Base-by-base conservation (phyloP, 2,797 vertebrate species). In the Phataginus tetradactyla region DNA sequence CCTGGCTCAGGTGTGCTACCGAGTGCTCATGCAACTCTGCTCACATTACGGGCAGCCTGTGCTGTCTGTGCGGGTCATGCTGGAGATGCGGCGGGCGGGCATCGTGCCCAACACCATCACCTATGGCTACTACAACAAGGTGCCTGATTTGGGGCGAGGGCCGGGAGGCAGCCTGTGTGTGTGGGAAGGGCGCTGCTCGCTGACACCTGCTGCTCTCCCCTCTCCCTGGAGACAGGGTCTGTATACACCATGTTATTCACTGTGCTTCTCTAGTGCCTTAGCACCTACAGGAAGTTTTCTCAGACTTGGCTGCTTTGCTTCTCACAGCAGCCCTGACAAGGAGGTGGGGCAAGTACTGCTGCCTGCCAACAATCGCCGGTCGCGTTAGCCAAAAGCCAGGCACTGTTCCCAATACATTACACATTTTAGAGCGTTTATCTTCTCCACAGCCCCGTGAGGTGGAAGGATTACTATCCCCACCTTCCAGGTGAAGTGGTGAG, bases 111-210 rank as follows among this genome's bases (percentile, higher is more conserved):
- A 99, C 98, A 99, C 99, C 97, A 99, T 99, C 98, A 99, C 99
- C 63, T 99, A 99, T 0, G 99, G 99, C 55, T 99, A 99, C 98
- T 99, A 99, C 98, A 99, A 99, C 98, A 99, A 99, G 99, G 99
- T 99, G 95, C 42, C 20, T 6, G 0, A 29, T 10, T 2, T 10
- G 90, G 94, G 61, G 42, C 4, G 1, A 34, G 21, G 12, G 42
- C 6, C n/a, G 69, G 63, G 5, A 1, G 14, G 81, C 7, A 17
- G 49, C 39, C 21, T 20, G 53, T 9, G 15, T 34, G 45, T n/a
- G 15, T 10, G 17, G 66, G 61, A 71, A 21, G 55, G 61, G 3
- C 0, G 15, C 55, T 49, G 42, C 10, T 42, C 34, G 29, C 45
- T 25, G 32, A 49, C 25, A 20, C 25, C 45, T 32, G 51, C 15